Evolutionary conservation across 2,113 vertebrate genomes (phyloP).

Genomic region (Marmota flaviventris): DNA sequence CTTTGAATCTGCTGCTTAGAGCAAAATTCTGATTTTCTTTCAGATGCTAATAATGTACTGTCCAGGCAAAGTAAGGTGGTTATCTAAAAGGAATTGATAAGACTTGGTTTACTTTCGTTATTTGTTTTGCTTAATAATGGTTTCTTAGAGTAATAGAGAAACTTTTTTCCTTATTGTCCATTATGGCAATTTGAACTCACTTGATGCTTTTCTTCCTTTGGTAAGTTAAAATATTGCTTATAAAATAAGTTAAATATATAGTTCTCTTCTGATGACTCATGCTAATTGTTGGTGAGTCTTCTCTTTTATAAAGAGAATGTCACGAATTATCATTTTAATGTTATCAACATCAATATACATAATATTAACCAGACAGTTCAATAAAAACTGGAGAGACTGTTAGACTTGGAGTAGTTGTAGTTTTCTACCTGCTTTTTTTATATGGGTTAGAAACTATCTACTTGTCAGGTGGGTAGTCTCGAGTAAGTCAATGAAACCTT

Average conservation of each 20-base stretch:
- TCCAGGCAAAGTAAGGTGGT: slow-evolving; percentile 78
- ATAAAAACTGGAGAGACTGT: background rate
- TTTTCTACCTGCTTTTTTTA: background rate
- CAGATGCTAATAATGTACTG: slow-evolving; percentile 84
- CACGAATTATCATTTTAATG: background rate
- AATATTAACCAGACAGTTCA: background rate
- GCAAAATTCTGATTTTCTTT: slow-evolving; percentile 85
- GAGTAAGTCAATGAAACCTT: background rate
- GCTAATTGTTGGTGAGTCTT: background rate
- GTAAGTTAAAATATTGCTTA: slow-evolving; percentile 51
- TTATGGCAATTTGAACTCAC: slow-evolving; percentile 56
- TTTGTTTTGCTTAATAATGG: slow-evolving; percentile 74
- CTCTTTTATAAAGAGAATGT: slow-evolving; percentile 43
- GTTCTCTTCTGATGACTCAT: slow-evolving; percentile 1
- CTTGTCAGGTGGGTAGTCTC: background rate
- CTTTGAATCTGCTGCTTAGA: slow-evolving; percentile 85
- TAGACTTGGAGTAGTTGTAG: background rate
- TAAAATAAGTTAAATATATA: slow-evolving; percentile 32
- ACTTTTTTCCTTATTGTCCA: slow-evolving; percentile 41
- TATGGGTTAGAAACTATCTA: background rate
- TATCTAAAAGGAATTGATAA: slow-evolving; percentile 71
- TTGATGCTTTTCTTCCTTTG: slow-evolving; percentile 14
- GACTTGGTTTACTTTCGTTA: slow-evolving; percentile 68
- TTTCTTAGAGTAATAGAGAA: slow-evolving; percentile 42
- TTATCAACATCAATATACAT: background rate